A percentile compares a stretch with the other conserved stretches of the same genome.
These are phyloP conservation scores for Enteromius thamalakanensis DNA, from an alignment of 2,797 vertebrate genomes.

Conservation along the genomic window DNA sequence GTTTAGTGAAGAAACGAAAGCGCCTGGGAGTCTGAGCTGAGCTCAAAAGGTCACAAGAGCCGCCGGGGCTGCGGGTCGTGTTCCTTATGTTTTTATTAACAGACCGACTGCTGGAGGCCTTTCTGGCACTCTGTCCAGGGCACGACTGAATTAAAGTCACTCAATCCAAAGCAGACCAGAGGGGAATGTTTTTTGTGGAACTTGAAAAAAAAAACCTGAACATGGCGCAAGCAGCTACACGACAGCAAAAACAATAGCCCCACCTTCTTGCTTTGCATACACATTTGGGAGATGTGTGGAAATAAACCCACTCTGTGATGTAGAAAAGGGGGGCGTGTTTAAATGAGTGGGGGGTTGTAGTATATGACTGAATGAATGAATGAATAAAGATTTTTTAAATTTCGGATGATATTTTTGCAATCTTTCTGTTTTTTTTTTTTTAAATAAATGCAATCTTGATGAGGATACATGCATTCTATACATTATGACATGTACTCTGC, in stretches of 20 bases:
- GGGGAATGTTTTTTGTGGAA: not conserved
- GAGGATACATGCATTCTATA: not conserved
- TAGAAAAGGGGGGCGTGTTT: too few relatives aligned
- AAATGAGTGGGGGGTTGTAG: too few relatives aligned
- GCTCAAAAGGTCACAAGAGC: constrained; percentile 13
- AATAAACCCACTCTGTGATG: too few relatives aligned
- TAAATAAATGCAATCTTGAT: not conserved
- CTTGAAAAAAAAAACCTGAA: not conserved
- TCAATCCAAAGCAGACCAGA: not conserved
- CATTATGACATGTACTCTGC: not conserved
- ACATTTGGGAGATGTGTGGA: too few relatives aligned
- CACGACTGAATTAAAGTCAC: constrained; percentile 15
- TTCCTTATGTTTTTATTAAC: constrained; percentile 18
- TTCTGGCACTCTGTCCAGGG: constrained; percentile 4
- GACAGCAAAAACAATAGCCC: too few relatives aligned
- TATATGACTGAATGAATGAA: too few relatives aligned
- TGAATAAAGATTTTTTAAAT: too few relatives aligned
- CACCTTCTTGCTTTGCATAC: too few relatives aligned
- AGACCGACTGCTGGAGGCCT: not conserved
- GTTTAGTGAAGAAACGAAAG: not conserved
- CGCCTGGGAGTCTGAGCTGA: not conserved
- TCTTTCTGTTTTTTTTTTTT: not conserved
- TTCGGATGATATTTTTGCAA: too few relatives aligned
- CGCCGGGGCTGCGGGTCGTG: not conserved
- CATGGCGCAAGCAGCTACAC: too few relatives aligned